A percentile compares a stretch with the other conserved stretches of the same genome.
phyloP scores from a whole-genome alignment of 2,113 vertebrate genomes.

The Amazona guildingii region DNA sequence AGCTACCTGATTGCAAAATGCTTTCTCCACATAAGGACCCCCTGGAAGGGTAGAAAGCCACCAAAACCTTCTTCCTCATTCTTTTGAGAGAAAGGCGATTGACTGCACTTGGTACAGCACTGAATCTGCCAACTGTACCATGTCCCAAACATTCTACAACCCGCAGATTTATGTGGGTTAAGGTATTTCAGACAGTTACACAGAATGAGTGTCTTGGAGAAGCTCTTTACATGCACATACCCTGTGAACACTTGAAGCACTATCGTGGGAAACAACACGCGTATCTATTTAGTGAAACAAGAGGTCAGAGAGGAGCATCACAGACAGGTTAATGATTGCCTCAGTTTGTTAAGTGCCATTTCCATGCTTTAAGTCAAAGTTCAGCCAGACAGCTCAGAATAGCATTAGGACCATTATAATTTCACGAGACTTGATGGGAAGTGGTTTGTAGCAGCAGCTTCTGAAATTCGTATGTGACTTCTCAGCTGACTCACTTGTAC shows the following conservation, averaged over 20 bases:
- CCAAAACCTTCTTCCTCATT: not conserved
- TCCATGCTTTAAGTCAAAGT: not conserved
- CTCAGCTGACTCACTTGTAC: not conserved
- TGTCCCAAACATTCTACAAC: not conserved
- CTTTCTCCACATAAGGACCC: not conserved
- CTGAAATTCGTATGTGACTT: not conserved
- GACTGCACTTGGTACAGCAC: not conserved
- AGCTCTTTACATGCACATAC: not conserved
- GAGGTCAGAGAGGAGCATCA: not conserved
- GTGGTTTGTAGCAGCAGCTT: not conserved
- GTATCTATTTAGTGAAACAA: not conserved
- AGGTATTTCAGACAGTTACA: not conserved
- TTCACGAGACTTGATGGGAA: not conserved
- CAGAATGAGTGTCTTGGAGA: not conserved
- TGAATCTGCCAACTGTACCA: not conserved
- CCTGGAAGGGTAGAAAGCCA: not conserved
- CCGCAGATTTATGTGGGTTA: not conserved
- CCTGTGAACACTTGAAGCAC: not conserved
- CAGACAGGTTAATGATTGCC: not conserved
- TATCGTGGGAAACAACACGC: fast-evolving
- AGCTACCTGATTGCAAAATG: not conserved
- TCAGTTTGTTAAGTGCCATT: not conserved
- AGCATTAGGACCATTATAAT: not conserved
- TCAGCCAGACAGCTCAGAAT: not conserved
- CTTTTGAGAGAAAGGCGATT: not conserved